phyloP scores from a whole-genome alignment of 2,888 invertebrate species.

The Agriotes lineatus region DNA sequence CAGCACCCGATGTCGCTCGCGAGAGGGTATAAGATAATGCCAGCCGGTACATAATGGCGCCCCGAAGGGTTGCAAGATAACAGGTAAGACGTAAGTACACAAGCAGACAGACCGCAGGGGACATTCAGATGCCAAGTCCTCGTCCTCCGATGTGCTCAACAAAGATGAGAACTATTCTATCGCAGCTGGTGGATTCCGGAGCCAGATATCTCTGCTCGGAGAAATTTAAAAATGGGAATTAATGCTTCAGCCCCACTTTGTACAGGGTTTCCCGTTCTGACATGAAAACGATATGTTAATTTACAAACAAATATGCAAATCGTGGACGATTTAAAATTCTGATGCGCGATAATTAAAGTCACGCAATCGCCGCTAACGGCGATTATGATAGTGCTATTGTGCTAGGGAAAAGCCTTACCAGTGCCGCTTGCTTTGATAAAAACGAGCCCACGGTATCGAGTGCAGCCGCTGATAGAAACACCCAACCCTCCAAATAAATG shows the following conservation, averaged over 20 bases:
- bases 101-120: constrained; percentile 25
- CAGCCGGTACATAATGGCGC: constrained; percentile 30
- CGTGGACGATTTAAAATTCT: too few species aligned
- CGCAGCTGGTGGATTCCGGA: constrained; percentile 12
- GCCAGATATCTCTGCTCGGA: neutral
- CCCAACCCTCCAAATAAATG: constrained; percentile 39
- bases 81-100: constrained; percentile 32
- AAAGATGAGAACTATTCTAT: constrained; percentile 24
- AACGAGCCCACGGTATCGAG: constrained; percentile 13
- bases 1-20: constrained; percentile 16
- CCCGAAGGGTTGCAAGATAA: constrained; percentile 37
- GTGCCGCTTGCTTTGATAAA: neutral
- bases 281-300: too few species aligned
- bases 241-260: too few species aligned
- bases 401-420: neutral
- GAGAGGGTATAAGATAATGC: constrained; percentile 34
- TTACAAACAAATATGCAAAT: too few species aligned
- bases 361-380: too few species aligned
- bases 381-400: neutral
- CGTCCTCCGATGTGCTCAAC: constrained; percentile 10
- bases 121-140: constrained; percentile 10
- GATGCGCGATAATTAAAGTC: too few species aligned
- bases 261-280: too few species aligned
- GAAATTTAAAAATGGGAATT: neutral
- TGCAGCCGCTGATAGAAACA: constrained; percentile 22